Conservation (phyloP, 2,113 vertebrate genomes). For the Sinocyclocheilus anophthalmus region DNA sequence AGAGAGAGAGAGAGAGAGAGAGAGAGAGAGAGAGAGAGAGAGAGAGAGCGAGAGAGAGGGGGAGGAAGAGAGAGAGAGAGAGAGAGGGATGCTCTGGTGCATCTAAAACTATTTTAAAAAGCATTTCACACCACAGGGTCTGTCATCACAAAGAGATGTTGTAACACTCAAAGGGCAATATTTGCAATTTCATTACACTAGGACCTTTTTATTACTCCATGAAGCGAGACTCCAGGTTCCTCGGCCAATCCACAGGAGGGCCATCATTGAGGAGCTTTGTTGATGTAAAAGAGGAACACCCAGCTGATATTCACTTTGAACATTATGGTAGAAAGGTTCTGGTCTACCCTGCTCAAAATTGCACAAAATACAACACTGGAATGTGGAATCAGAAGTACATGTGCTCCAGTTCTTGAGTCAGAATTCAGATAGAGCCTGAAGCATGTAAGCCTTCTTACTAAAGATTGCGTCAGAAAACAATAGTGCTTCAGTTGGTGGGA, state of each 20-base stretch:
- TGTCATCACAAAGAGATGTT: not conserved
- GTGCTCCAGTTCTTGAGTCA: conserved; percentile 63
- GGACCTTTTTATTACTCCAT: not conserved
- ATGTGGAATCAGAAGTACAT: conserved; percentile 72
- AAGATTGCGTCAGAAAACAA: conserved; percentile 73
- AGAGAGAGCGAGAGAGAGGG: too few species aligned
- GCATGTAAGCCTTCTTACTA: conserved; percentile 67
- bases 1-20: too few species aligned
- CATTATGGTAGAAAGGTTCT: not conserved
- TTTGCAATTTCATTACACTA: not conserved
- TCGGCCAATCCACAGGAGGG: not conserved
- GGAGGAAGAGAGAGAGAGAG: too few species aligned
- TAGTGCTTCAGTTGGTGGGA: conserved; percentile 61
- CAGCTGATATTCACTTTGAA: conserved; percentile 32
- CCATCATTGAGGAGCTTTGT: conserved; percentile 7
- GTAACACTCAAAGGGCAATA: not conserved
- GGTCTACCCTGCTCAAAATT: conserved; percentile 18
- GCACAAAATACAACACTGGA: conserved; percentile 60
- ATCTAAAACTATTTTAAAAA: not conserved
- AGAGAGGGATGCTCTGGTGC: not conserved
- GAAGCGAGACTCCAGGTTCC: not conserved
- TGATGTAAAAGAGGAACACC: conserved; percentile 9
- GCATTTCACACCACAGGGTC: not conserved
- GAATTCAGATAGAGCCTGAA: conserved; percentile 68
- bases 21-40: too few species aligned